A percentile compares a stretch with the other conserved stretches of the same genome.
phyloP scores from a whole-genome alignment of 53 echinoderm and acorn worm species.

The Holothuria leucospilota region DNA sequence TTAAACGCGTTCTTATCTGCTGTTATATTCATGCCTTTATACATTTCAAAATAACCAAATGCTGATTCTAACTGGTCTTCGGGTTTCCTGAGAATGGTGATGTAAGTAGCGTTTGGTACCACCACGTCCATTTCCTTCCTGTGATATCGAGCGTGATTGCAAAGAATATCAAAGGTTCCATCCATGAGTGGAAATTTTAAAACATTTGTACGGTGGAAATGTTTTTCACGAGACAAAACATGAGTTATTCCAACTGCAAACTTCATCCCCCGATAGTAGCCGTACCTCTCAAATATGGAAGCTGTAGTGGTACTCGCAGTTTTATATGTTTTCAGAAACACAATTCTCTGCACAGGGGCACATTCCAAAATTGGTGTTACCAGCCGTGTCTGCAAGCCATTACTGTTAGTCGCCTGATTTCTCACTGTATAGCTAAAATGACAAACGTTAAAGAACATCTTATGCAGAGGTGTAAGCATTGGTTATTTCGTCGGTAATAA shows the following conservation, averaged over 20 bases:
- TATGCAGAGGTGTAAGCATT: too few species aligned
- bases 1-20: slow-evolving; percentile 50
- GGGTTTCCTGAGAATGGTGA: slow-evolving; percentile 76
- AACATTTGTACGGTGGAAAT: neutral
- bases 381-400: too few species aligned
- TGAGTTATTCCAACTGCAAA: slow-evolving; percentile 34
- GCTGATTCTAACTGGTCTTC: slow-evolving; percentile 77
- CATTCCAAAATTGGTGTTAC: too few species aligned
- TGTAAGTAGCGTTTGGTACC: slow-evolving; percentile 70
- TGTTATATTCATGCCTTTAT: slow-evolving; percentile 49
- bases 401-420: too few species aligned
- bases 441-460: too few species aligned
- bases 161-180: slow-evolving; percentile 45
- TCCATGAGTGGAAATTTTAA: slow-evolving; percentile 25
- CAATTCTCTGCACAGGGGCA: slow-evolving; percentile 10
- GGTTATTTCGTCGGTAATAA: too few species aligned
- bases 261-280: slow-evolving; percentile 10
- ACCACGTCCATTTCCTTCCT: slow-evolving; percentile 67
- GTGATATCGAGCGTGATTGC: slow-evolving; percentile 69
- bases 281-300: slow-evolving; percentile 49
- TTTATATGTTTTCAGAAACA: slow-evolving; percentile 73
- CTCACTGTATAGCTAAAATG: too few species aligned
- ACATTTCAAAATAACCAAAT: slow-evolving; percentile 76
- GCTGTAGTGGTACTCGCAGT: slow-evolving; percentile 70
- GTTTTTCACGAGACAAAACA: neutral